Evolutionary conservation across 2,113 vertebrate species (phyloP), one percentile per base, ranked within the genome.

Genomic region (Pycnonotus jocosus): DNA sequence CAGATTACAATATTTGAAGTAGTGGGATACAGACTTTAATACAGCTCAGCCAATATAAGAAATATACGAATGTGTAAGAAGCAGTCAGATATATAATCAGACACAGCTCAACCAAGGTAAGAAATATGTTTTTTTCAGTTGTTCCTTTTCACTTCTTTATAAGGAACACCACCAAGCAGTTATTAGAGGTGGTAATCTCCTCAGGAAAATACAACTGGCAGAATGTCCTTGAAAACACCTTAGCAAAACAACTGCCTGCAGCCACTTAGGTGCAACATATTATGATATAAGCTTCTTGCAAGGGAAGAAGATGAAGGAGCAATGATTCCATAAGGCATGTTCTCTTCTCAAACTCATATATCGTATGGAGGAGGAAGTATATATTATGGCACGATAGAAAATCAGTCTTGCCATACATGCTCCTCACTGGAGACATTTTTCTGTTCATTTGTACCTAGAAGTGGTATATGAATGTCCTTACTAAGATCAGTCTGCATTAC

Each of bases 391-490:
- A 2, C 47, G n/a, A 45, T 22, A 77, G 50, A 64, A 77, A 76
- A 56, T 10, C 2, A 20, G 12, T 72, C n/a, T 60, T 86, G 14
- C 30, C 10, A 2, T 61, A 22, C 2, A 1, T 77, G 17, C 15
- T 84, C 31, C 33, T 76, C 30, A 21, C 17, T 65, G 19, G 23
- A 51, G 50, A n/a, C 0, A 0, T 44, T 20, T n/a, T n/a, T 89
- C 12, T 51, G 6, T 65, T 45, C 6, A 17, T 30, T 11, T 70
- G 9, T 54, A 10, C 6, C 8, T 14, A 31, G 45, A 81, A 85
- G 5, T 0, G 2, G 5, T 62, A 8, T 19, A 48, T 31, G 16
- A 77, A 28, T 65, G 42, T 51, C 27, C 24, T 54, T 64, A 40
- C 1, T 19, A 76, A 47, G 4, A 3, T 50, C 56, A 76, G 23